Evolutionary conservation across 2,888 invertebrate genomes (phyloP).

Genomic region (Macrosiphum euphorbiae): DNA sequence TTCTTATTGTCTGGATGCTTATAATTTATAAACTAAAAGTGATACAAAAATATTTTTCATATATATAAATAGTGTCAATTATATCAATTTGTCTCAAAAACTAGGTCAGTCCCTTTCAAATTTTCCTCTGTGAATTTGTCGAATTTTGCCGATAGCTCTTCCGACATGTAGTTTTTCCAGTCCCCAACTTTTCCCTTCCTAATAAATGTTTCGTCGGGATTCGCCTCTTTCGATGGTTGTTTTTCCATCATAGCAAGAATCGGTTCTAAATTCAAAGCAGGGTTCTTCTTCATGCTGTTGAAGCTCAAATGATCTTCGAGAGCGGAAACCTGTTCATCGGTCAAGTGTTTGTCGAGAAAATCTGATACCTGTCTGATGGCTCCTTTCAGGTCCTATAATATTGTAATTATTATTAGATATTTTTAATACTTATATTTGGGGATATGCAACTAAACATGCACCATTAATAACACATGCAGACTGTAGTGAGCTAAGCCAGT

Average conservation of each 20-base stretch:
- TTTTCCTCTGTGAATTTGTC: constrained; percentile 70
- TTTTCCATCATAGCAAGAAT: constrained; percentile 73
- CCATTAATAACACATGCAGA: neutral
- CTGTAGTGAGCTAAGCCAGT: neutral
- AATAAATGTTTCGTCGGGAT: constrained; percentile 77
- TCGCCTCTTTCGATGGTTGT: constrained; percentile 70
- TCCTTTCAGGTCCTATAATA: constrained; percentile 75
- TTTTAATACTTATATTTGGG: neutral
- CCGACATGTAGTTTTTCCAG: constrained; percentile 70
- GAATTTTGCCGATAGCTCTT: constrained; percentile 70
- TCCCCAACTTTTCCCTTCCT: constrained; percentile 76
- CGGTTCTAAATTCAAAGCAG: constrained; percentile 81
- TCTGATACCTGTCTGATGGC: constrained; percentile 79
- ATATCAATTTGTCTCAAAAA: constrained; percentile 60
- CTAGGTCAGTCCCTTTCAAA: constrained; percentile 68
- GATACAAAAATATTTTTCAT: neutral
- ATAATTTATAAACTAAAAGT: neutral
- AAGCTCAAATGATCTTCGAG: constrained; percentile 84
- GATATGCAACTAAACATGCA: neutral
- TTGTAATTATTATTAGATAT: neutral
- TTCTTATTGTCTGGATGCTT: neutral
- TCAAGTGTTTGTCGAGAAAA: constrained; percentile 79
- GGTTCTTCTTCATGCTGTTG: constrained; percentile 84
- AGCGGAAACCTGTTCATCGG: constrained; percentile 77
- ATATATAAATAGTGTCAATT: neutral